Conservation (phyloP, 2,797 vertebrate genomes). For the Dicrostonyx torquatus region DNA sequence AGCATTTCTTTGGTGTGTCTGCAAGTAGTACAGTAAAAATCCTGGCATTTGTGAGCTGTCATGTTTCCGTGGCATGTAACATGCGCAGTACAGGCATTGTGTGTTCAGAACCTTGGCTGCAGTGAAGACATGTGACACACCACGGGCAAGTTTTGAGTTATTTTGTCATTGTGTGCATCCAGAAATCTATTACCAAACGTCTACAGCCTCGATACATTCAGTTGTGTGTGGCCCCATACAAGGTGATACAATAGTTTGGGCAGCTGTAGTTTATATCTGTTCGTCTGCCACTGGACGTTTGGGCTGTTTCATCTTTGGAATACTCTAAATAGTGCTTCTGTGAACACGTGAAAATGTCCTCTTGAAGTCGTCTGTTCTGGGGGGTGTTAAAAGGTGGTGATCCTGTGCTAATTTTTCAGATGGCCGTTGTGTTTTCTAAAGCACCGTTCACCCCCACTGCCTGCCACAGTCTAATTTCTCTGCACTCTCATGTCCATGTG, state of each 20-base stretch:
- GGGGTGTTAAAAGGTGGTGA: neutral
- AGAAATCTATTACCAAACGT: neutral
- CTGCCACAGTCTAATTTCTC: fast-evolving
- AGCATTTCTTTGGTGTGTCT: neutral
- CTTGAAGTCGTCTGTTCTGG: neutral
- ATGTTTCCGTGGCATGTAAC: neutral
- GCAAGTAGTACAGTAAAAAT: neutral
- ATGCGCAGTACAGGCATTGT: neutral
- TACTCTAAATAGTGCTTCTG: neutral
- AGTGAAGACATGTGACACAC: neutral
- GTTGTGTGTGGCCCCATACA: neutral
- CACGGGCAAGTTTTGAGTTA: neutral
- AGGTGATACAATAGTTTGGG: neutral
- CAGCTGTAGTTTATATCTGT: neutral
- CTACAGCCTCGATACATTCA: neutral
- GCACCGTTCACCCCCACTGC: neutral
- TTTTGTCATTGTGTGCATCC: neutral
- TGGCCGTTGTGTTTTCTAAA: neutral
- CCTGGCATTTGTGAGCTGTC: neutral
- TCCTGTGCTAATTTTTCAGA: neutral
- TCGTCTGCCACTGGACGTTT: neutral
- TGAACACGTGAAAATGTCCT: neutral
- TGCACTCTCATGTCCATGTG: too few species aligned
- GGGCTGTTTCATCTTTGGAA: neutral
- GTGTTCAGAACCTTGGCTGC: neutral